These are phyloP conservation scores for Vireo altiloquus DNA, from an alignment of 2,113 vertebrate species.

Conservation along the genomic window DNA sequence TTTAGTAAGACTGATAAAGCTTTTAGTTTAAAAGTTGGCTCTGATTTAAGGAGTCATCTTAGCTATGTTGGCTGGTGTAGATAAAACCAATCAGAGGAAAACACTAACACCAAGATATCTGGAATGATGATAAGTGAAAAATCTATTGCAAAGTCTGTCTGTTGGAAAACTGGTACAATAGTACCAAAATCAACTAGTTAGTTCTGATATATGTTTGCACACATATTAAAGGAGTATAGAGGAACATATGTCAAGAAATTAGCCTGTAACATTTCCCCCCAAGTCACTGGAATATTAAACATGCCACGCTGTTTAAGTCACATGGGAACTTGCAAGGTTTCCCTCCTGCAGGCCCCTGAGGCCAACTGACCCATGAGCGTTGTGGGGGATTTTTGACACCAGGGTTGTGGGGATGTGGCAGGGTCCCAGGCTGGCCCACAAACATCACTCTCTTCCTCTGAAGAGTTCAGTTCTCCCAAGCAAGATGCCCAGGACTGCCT, in stretches of 20 bases:
- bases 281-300: too few species aligned
- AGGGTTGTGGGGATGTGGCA: not conserved
- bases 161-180: not conserved
- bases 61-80: not conserved
- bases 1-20: not conserved
- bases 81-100: not conserved
- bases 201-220: accelerated
- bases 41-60: not conserved
- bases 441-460: not conserved
- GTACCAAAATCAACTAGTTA: not conserved
- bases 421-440: accelerated
- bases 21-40: not conserved
- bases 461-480: not conserved
- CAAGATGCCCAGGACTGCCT: not conserved
- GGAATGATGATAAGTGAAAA: not conserved
- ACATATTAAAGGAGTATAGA: not conserved
- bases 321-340: not conserved
- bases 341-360: not conserved
- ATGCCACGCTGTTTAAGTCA: not conserved
- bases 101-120: not conserved
- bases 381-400: accelerated
- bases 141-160: not conserved
- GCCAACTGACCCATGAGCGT: not conserved
- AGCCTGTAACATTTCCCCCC: not conserved
- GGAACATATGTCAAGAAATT: not conserved